Evolutionary conservation across 2,888 invertebrate genomes (phyloP).

Genomic region (Mythimna ferrago): DNA sequence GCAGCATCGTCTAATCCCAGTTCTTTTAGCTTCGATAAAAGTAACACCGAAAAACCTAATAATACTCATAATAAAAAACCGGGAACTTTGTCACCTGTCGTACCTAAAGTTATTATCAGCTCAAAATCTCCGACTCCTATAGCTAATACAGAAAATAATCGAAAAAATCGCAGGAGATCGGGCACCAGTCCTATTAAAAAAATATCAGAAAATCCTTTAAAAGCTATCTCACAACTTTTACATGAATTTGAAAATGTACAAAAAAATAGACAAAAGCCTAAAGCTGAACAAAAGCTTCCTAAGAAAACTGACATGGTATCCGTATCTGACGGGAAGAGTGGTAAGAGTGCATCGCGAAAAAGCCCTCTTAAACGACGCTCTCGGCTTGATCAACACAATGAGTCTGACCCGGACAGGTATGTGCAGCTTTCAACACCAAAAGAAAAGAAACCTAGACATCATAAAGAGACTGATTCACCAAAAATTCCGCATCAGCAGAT

Average conservation of each 20-base stretch:
- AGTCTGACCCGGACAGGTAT: slow-evolving; percentile 59
- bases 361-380: slow-evolving; percentile 67
- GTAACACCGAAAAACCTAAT: slow-evolving; percentile 41
- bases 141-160: slow-evolving; percentile 69
- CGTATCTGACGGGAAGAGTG: slow-evolving; percentile 63
- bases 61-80: slow-evolving; percentile 55
- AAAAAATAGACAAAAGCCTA: slow-evolving; percentile 74
- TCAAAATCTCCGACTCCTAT: slow-evolving; percentile 72
- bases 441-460: slow-evolving; percentile 58
- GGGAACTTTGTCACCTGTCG: slow-evolving; percentile 60
- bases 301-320: slow-evolving; percentile 71
- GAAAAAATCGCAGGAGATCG: slow-evolving; percentile 70
- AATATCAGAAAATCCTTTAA: slow-evolving; percentile 78
- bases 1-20: slow-evolving; percentile 75
- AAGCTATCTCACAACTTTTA: slow-evolving; percentile 84
- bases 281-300: slow-evolving; percentile 65
- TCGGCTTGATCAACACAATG: slow-evolving; percentile 71
- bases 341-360: slow-evolving; percentile 64
- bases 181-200: slow-evolving; percentile 61
- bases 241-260: slow-evolving; percentile 83
- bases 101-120: slow-evolving; percentile 82
- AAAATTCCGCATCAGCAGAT: slow-evolving; percentile 62
- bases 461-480: slow-evolving; percentile 50
- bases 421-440: slow-evolving; percentile 49
- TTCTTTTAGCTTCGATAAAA: slow-evolving; percentile 75